Evolutionary conservation across 1,140 invertebrate genomes (phyloP), one percentile per base, ranked within the genome.

Genomic region (Zaprionus capensis): DNA sequence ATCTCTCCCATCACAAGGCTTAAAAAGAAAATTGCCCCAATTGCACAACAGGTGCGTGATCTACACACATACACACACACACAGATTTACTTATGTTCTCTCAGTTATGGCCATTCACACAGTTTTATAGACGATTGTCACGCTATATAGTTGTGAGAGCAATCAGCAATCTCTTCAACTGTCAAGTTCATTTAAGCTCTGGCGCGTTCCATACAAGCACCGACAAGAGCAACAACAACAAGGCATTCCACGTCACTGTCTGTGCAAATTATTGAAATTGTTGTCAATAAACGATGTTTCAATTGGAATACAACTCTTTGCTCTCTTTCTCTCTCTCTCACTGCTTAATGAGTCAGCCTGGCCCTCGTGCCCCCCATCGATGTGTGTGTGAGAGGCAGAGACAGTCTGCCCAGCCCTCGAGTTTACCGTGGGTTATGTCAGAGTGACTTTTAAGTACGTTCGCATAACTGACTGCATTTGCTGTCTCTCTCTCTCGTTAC

Each of bases 201-300:
- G 26, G 6, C 36, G 41, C 55, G 56, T 53, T 59, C 51, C 57
- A 68, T 36, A 44, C 36, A 66, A 34, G 36, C 51, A 28, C 61
- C 12, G 28, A 20, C 55, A 51, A 15, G 7, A 38, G 20, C 51
- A 66, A 56, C 55, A 46, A 57, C 38, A 41, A 56, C n/a, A 24
- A 58, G 28, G 34, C 58, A 70, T 63, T 70, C 67, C 36, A 46
- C 56, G 56, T 71, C 44, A 65, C 62, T 36, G 56, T 34, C 49
- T 63, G 58, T 67, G 24, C 57, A 76, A 79, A 72, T 77, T 68
- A 80, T 80, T 77, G 46, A 76, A 80, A 80, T 80, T 68, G 69
- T 77, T 76, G 74, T 70, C 74, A 80, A 73, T 80, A 68, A 73
- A 46, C 74, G 74, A 73, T 80, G 63, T 68, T 72, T 53, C 68